A percentile compares a stretch with the other conserved stretches of the same genome.
phyloP scores from a whole-genome alignment of 2,888 invertebrate genomes.

The Microplitis deprimator region DNA sequence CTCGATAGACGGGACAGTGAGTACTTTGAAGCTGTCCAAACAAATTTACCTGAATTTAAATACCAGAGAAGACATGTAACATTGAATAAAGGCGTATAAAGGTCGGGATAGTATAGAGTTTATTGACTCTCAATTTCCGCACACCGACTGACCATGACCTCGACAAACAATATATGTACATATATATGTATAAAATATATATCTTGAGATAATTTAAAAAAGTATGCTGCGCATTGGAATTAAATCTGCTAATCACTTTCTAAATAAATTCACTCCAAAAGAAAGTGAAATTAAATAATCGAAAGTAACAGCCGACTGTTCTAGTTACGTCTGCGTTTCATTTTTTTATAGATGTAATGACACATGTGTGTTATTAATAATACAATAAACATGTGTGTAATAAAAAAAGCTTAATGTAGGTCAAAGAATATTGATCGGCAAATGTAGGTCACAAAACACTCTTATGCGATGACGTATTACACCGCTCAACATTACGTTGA shows the following conservation, averaged over 20 bases:
- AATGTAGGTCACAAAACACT: conserved; percentile 65
- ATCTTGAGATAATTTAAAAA: no score
- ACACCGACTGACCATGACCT: conserved; percentile 70
- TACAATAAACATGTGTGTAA: conserved; percentile 54
- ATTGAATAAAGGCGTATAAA: no score
- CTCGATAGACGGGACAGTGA: no score
- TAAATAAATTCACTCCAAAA: no score
- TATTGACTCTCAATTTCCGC: conserved; percentile 71
- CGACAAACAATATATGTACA: conserved; percentile 60
- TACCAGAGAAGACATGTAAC: background rate
- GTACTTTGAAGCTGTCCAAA: no score
- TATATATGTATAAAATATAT: no score
- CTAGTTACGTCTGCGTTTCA: no score
- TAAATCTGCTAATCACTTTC: no score
- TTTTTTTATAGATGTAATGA: conserved; percentile 43
- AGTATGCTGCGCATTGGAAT: no score
- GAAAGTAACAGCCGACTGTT: no score
- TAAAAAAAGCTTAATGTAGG: conserved; percentile 62
- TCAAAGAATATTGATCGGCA: conserved; percentile 66
- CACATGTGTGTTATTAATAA: background rate
- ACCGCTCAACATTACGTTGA: background rate
- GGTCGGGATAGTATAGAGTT: conserved; percentile 58
- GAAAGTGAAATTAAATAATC: no score
- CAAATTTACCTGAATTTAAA: no score
- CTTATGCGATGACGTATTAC: conserved; percentile 31